Percentiles rank a stretch among this genome's conserved stretches.
phyloP scores from a whole-genome alignment of 2,113 vertebrate genomes.

The Aegotheles bennettii region DNA sequence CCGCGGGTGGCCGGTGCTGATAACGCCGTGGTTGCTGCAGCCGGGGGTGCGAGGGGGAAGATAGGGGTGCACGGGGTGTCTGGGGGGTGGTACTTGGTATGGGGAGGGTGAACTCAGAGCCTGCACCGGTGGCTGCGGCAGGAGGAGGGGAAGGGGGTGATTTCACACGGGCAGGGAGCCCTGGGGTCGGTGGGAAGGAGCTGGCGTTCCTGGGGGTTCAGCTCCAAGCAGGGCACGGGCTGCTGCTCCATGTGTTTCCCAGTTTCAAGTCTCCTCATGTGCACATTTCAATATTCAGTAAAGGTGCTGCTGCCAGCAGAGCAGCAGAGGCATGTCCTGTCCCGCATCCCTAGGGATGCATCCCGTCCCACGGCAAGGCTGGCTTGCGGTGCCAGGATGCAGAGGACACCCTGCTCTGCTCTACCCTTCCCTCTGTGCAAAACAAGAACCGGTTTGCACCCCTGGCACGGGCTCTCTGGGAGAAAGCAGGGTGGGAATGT shows the following conservation, averaged over 20 bases:
- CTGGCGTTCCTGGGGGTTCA: background rate
- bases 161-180: background rate
- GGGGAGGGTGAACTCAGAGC: fast-evolving
- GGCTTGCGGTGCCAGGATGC: background rate
- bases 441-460: background rate
- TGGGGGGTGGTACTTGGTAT: background rate
- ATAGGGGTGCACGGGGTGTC: fast-evolving
- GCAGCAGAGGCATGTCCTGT: background rate
- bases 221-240: background rate
- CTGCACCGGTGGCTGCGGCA: background rate
- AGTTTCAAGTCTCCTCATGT: fast-evolving
- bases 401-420: background rate
- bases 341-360: too few relatives aligned
- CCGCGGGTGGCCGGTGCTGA: background rate
- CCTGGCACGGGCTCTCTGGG: fast-evolving
- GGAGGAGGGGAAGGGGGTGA: background rate
- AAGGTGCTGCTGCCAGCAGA: background rate
- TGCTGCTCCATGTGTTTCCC: background rate
- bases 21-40: background rate
- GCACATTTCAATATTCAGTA: fast-evolving
- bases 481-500: fast-evolving
- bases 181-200: background rate
- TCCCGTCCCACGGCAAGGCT: fast-evolving
- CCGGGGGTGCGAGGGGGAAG: background rate
- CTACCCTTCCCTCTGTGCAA: background rate